Evolutionary conservation across 2,113 vertebrate species (phyloP), one percentile per base, ranked within the genome.

Genomic region (Himantopus leucocephalus): DNA sequence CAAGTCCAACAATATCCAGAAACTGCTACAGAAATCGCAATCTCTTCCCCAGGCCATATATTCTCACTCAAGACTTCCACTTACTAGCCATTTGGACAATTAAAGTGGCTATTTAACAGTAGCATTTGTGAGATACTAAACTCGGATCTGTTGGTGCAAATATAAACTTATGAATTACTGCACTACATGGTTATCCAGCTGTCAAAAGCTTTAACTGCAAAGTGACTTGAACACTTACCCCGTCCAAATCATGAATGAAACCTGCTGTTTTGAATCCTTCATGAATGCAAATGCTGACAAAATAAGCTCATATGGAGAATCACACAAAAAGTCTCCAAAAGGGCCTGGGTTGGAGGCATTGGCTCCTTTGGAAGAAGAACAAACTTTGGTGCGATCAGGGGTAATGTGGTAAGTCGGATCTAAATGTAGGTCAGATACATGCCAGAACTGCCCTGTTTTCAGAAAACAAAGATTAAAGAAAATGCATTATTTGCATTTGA

Each of bases 171-270:
- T 52, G 35, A 89, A 66, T 56, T 91, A 73, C 52, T 58, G 39
- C 43, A 37, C 47, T 75, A 47, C 19, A 34, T 12, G 11, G 19
- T 35, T 45, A 84, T 27, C 32, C 43, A 94, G 70, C 52, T 89
- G 27, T n/a, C 72, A 45, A 67, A 71, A 66, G 58, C 55, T 77
- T 80, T 62, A 77, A 70, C 19, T 53, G 37, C 37, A 63, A 62
- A 77, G 24, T 21, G 35, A 88, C 64, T 53, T 58, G 55, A 84
- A 64, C 62, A 98, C 98, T 92, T 98, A 99, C 99, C 99, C 99
- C 10, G 99, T 99, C 99, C 99, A 99, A 97, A 99, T 99, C 97
- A 99, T 99, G 96, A 99, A 99, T 86, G 99, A 99, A 60, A 98
- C 97, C 58, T 98, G 96, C 68, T 97, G 97, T 21, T 98, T 92